Percentiles rank a stretch among this genome's conserved stretches.
Conservation (phyloP, 2,797 vertebrate genomes). For the Clarias platycephalus region DNA sequence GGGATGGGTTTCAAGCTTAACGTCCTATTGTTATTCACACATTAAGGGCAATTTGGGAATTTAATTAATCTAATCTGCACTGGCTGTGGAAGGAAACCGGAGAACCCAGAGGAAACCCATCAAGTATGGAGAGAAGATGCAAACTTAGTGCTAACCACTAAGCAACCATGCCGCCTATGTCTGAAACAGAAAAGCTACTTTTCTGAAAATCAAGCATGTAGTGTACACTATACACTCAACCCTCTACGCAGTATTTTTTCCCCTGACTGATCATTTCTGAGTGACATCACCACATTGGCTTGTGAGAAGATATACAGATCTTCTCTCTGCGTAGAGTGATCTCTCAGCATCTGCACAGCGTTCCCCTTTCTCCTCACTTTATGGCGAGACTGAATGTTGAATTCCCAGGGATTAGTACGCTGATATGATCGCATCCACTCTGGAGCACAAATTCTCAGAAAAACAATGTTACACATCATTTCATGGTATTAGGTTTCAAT, state of each 20-base stretch:
- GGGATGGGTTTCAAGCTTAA: no score
- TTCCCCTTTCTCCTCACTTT: slow-evolving; percentile 47
- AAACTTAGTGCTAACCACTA: no score
- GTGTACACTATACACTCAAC: slow-evolving; percentile 34
- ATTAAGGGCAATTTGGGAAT: no score
- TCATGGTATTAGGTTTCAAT: slow-evolving; percentile 33
- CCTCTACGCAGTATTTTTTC: slow-evolving; percentile 22
- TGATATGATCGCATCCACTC: slow-evolving; percentile 36
- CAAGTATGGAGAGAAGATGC: no score
- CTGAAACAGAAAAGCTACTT: not conserved
- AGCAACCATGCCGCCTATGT: no score
- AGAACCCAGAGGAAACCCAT: no score
- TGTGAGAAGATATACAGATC: slow-evolving; percentile 60
- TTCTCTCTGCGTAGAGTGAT: slow-evolving; percentile 43
- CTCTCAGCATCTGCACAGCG: slow-evolving; percentile 57
- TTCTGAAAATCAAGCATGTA: slow-evolving; percentile 41
- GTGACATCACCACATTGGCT: slow-evolving; percentile 55
- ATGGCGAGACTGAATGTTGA: slow-evolving; percentile 46
- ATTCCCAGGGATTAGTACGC: slow-evolving; percentile 51
- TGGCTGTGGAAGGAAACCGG: no score
- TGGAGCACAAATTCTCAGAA: slow-evolving; percentile 29
- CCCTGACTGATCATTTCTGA: slow-evolving; percentile 44
- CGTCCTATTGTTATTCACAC: no score
- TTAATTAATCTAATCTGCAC: no score
- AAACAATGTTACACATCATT: slow-evolving; percentile 32